phyloP scores from a whole-genome alignment of 2,113 vertebrate species.

The Gasterosteus aculeatus region DNA sequence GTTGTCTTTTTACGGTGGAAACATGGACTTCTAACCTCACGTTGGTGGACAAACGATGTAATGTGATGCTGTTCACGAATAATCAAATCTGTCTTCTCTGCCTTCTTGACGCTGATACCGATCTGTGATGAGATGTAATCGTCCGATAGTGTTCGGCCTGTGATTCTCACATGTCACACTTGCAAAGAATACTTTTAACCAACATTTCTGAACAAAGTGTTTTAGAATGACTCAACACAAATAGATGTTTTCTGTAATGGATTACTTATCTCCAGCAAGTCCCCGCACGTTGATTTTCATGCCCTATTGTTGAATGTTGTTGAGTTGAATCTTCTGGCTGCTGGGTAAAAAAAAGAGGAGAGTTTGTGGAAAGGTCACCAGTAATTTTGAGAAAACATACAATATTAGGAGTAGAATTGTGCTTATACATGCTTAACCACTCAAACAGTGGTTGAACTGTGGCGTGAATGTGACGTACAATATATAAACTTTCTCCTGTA shows the following conservation, averaged over 20 bases:
- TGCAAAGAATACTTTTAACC: not conserved
- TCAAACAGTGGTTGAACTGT: conserved; percentile 2
- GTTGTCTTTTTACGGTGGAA: not conserved
- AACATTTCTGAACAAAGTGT: not conserved
- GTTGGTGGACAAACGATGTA: not conserved
- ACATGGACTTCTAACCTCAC: not conserved
- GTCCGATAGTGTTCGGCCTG: not conserved
- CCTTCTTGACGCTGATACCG: not conserved
- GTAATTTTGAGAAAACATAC: not conserved
- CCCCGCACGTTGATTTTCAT: conserved; percentile 24
- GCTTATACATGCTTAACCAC: not conserved
- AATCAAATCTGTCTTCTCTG: not conserved
- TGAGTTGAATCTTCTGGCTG: not conserved
- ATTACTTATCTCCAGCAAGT: conserved; percentile 18
- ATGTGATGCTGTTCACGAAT: not conserved
- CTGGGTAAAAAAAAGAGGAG: not conserved
- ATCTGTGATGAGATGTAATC: not conserved
- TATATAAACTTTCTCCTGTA: conserved; percentile 3
- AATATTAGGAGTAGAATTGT: not conserved
- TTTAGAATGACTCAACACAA: not conserved
- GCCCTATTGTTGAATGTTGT: not conserved
- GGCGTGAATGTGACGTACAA: not conserved
- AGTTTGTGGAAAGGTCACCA: not conserved
- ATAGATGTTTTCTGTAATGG: conserved; percentile 11
- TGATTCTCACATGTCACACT: not conserved